These are phyloP conservation scores for Amorpha juglandis DNA, from an alignment of 2,888 invertebrate genomes.

Conservation along the genomic window DNA sequence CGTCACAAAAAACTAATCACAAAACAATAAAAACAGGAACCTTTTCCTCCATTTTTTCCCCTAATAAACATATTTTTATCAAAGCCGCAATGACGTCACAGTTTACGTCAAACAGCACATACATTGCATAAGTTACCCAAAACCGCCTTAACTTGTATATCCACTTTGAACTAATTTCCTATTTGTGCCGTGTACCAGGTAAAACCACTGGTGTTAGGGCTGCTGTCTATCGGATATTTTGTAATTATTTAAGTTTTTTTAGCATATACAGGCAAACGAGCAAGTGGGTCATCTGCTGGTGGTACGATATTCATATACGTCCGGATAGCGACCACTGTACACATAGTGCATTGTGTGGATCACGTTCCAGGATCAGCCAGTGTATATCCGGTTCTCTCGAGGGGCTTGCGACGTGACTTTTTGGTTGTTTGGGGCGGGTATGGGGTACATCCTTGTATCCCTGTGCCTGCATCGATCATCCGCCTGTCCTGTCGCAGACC, in stretches of 20 bases:
- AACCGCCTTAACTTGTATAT: neutral
- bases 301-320: too few relatives aligned
- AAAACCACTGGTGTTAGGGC: neutral
- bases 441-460: too few relatives aligned
- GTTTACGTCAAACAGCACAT: neutral
- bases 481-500: too few relatives aligned
- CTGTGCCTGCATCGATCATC: too few relatives aligned
- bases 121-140: neutral
- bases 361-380: too few relatives aligned
- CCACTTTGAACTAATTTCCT: constrained; percentile 9
- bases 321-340: too few relatives aligned
- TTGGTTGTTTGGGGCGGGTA: too few relatives aligned
- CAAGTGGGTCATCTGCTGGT: too few relatives aligned
- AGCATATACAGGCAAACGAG: too few relatives aligned
- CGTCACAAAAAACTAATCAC: neutral
- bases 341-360: too few relatives aligned
- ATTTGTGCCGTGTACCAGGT: constrained; percentile 6
- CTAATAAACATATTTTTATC: neutral
- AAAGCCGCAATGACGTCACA: neutral
- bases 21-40: neutral
- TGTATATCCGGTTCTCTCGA: too few relatives aligned
- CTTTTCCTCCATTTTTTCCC: neutral
- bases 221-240: neutral
- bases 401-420: too few relatives aligned
- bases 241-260: neutral